Conservation (phyloP, 2,797 vertebrate species). For the Acanthurus lineatus region DNA sequence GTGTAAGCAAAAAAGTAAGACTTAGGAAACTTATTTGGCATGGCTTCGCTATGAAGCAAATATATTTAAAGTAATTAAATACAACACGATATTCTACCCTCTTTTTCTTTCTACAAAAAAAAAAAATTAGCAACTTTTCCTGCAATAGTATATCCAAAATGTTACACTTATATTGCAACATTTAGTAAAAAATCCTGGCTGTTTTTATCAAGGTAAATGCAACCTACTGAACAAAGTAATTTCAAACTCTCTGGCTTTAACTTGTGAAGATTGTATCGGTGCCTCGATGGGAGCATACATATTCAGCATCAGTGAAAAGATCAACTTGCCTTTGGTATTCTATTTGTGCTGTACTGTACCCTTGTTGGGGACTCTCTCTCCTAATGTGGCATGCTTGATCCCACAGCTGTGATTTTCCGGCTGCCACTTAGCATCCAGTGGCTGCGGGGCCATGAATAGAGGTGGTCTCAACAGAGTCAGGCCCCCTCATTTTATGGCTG, state of each 20-base stretch:
- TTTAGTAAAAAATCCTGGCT: not conserved
- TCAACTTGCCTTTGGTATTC: constrained; percentile 47
- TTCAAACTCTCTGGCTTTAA: constrained; percentile 11
- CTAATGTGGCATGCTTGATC: constrained; percentile 78
- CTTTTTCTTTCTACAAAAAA: not conserved
- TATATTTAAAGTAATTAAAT: not conserved
- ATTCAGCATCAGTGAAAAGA: constrained; percentile 31
- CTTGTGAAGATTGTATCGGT: constrained; percentile 16
- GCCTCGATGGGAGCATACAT: not conserved
- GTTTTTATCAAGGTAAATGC: not conserved
- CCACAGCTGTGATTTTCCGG: constrained; percentile 84
- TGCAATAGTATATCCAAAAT: not conserved
- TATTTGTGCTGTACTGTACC: constrained; percentile 57
- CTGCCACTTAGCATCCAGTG: constrained; percentile 82
- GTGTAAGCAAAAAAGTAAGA: constrained; percentile 66
- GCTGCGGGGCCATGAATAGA: constrained; percentile 76
- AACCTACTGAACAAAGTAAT: not conserved
- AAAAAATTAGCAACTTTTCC: not conserved
- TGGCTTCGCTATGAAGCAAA: constrained; percentile 8
- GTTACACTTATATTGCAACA: not conserved
- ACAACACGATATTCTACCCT: not conserved
- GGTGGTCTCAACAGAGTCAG: constrained; percentile 80
- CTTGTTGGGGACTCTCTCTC: constrained; percentile 52
- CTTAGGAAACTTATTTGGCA: constrained; percentile 49
- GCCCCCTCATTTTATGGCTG: constrained; percentile 67